Evolutionary conservation across 2,797 vertebrate species (phyloP).

Genomic region (Sebastes trivittatus): DNA sequence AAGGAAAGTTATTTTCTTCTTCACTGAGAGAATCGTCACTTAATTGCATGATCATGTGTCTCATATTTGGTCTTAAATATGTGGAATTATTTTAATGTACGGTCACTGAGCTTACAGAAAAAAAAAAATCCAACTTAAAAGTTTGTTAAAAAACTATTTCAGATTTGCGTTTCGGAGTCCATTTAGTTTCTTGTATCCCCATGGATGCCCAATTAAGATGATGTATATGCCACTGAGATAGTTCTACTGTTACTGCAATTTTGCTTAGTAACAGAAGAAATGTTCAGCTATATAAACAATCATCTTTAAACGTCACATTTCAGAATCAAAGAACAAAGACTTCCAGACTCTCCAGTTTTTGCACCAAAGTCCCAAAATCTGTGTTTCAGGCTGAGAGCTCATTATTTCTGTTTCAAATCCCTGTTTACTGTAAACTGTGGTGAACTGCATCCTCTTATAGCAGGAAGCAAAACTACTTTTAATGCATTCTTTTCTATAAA

Average conservation of each 20-base stretch:
- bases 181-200: neutral
- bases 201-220: slow-evolving; percentile 25
- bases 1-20: slow-evolving; percentile 8
- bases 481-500: neutral
- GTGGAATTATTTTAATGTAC: neutral
- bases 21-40: neutral
- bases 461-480: neutral
- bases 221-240: neutral
- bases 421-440: neutral
- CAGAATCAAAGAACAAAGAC: neutral
- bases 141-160: neutral
- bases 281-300: neutral
- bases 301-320: slow-evolving; percentile 19
- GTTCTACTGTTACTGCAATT: neutral
- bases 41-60: neutral
- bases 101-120: neutral
- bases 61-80: neutral
- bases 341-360: neutral
- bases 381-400: neutral
- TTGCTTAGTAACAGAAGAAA: slow-evolving; percentile 8
- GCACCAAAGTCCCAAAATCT: neutral
- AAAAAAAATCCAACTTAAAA: neutral
- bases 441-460: neutral
- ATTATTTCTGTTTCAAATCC: slow-evolving; percentile 28
- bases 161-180: neutral